These are phyloP conservation scores for Ectropis grisescens DNA, from an alignment of 1,140 invertebrate genomes.

Conservation along the genomic window DNA sequence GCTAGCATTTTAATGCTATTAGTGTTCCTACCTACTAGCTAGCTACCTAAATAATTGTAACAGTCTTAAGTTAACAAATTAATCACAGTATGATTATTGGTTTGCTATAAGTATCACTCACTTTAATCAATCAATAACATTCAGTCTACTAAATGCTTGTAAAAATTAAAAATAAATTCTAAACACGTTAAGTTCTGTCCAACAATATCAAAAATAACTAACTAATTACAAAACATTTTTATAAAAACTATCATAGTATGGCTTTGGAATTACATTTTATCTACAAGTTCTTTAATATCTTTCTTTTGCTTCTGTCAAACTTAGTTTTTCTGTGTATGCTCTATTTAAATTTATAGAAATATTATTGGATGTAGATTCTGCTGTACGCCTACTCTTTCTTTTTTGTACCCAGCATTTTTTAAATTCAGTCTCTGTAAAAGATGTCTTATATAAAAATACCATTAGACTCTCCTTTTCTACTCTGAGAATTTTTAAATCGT, in stretches of 20 bases:
- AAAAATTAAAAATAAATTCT: constrained; percentile 1
- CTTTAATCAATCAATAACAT: constrained; percentile 1
- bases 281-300: constrained; percentile 17
- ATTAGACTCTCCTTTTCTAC: constrained; percentile 7
- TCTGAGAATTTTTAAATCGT: constrained; percentile 18
- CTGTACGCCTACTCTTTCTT: constrained; percentile 6
- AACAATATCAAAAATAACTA: too few relatives aligned
- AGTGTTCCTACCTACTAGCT: constrained; percentile 1
- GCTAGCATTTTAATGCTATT: constrained; percentile 3
- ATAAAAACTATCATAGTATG: constrained; percentile 15
- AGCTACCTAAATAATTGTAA: too few relatives aligned
- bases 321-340: constrained; percentile 15
- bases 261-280: constrained; percentile 17
- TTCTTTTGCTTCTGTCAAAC: constrained; percentile 12
- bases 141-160: background rate
- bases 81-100: constrained; percentile 5
- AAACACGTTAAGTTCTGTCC: too few relatives aligned
- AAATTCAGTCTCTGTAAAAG: constrained; percentile 10
- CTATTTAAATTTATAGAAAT: constrained; percentile 9
- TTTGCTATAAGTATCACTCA: too few relatives aligned
- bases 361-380: constrained; percentile 2
- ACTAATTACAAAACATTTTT: constrained; percentile 3
- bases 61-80: constrained; percentile 1
- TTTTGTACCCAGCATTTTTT: constrained; percentile 12
- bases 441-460: constrained; percentile 17